Evolutionary conservation across 2,888 invertebrate genomes (phyloP).

Genomic region (Argyra leucocephala): DNA sequence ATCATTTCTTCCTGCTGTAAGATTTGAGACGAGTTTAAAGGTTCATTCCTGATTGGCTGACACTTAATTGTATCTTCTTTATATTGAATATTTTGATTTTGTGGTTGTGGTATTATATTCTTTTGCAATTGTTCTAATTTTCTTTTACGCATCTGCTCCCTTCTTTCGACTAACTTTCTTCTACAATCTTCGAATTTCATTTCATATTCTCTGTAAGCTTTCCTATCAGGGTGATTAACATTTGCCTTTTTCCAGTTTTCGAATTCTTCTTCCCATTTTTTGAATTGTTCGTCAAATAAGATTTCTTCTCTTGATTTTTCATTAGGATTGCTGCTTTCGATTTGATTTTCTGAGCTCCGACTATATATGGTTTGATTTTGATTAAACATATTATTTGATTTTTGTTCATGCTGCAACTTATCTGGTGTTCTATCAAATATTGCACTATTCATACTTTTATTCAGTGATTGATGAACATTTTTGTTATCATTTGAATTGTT

Average conservation of each 20-base stretch:
- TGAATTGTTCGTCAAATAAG: slow-evolving; percentile 79
- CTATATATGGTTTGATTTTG: slow-evolving; percentile 7
- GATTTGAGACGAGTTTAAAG: no score
- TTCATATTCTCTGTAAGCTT: slow-evolving; percentile 76
- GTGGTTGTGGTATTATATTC: slow-evolving; percentile 5
- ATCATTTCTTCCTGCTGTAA: neutral
- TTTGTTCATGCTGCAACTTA: neutral
- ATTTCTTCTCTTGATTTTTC: slow-evolving; percentile 53
- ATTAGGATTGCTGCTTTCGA: slow-evolving; percentile 17
- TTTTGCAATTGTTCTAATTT: slow-evolving; percentile 28
- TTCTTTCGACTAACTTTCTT: slow-evolving; percentile 63
- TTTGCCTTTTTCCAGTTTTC: slow-evolving; percentile 86
- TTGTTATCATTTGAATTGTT: neutral
- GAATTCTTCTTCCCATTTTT: slow-evolving; percentile 86
- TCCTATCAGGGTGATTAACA: slow-evolving; percentile 82
- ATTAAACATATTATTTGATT: slow-evolving; percentile 14
- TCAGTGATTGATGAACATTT: neutral
- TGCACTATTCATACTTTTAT: neutral
- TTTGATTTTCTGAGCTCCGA: neutral
- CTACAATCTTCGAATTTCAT: slow-evolving; percentile 80
- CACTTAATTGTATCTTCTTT: slow-evolving; percentile 7
- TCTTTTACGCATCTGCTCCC: slow-evolving; percentile 69
- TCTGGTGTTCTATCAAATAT: slow-evolving; percentile 1
- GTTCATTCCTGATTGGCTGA: no score
- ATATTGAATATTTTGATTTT: neutral